A percentile compares a stretch with the other conserved stretches of the same genome.
phyloP scores from a whole-genome alignment of 2,888 invertebrate genomes.

The Sarcophaga carnaria region DNA sequence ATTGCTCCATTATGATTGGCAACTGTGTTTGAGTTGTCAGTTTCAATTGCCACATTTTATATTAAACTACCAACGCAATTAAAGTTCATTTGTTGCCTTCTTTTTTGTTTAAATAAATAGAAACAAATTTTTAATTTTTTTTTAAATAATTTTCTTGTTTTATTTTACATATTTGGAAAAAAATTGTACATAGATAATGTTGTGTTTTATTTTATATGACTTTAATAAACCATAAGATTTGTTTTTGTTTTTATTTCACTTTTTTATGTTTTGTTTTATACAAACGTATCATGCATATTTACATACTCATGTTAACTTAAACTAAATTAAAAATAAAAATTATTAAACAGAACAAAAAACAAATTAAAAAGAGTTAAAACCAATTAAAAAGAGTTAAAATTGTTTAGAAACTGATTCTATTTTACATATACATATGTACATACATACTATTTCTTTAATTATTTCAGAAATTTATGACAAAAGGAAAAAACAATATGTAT shows the following conservation, averaged over 20 bases:
- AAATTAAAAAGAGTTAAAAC: not conserved
- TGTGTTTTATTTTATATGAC: constrained; percentile 36
- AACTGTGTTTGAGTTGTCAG: too few species aligned
- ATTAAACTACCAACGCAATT: too few species aligned
- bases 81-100: not conserved
- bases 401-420: too few species aligned
- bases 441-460: constrained; percentile 17
- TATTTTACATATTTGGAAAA: constrained; percentile 51
- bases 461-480: constrained; percentile 33
- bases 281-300: not conserved
- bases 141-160: constrained; percentile 28
- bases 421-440: too few species aligned
- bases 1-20: too few species aligned
- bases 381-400: not conserved
- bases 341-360: constrained; percentile 20
- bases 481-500: not conserved
- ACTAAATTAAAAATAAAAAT: not conserved
- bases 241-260: not conserved
- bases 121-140: not conserved
- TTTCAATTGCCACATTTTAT: too few species aligned
- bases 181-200: constrained; percentile 47
- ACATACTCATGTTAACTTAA: constrained; percentile 1
- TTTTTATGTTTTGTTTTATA: not conserved
- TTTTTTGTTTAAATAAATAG: not conserved
- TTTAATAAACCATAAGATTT: constrained; percentile 38